Base-by-base conservation (phyloP, 2,888 invertebrate genomes). In the Mesorhabditis spiculigera region DNA sequence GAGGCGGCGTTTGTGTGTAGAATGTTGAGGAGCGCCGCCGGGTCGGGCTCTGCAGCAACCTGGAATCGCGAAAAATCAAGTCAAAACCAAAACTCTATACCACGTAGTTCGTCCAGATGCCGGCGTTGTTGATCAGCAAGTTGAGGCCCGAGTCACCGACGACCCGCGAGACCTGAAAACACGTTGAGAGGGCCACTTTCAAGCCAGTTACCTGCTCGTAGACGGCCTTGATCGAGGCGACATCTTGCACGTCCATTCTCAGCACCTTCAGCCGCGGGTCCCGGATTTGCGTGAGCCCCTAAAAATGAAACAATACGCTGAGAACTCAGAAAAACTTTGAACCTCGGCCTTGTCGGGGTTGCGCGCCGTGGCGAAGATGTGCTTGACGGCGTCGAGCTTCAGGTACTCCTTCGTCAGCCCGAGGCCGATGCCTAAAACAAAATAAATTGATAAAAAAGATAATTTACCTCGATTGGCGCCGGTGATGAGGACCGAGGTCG, bases 121-220 rank as follows among this genome's bases (percentile, higher is more conserved):
- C 65, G 10, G 65, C 65, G 16, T 65, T 65, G 44, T 65, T 65
- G 65, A 65, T 43, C 6, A 65, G 41, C 44, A 65, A 10, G 44
- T 65, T 65, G 8, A 65, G 65, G 10, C 41, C 41, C 5, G 6
- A 6, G 10, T 43, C 65, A 2, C 65, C 65, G n/a, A 50, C n/a
- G 10, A 50, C 58, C n/a, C 58, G 58, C 8, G 58, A 13, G 10
- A n/a, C n/a, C 58, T 50, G n/a, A 2, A 50, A 28, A 28, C 28
- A 28, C 28, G 28, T 28, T 28, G 28, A 28, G 28, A 3, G 28
- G 28, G 28, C 28, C 1, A 28, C 28, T 28, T 28, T 28, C 28
- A 28, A 28, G 28, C 58, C 8, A 50, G 58, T n/a, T 50, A 50
- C 58, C 58, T 50, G 58, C 8, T 50, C 58, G 13, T 5, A 43